Evolutionary conservation across 2,888 invertebrate species (phyloP), one percentile per base, ranked within the genome.

Genomic region (Agrotis clavis): DNA sequence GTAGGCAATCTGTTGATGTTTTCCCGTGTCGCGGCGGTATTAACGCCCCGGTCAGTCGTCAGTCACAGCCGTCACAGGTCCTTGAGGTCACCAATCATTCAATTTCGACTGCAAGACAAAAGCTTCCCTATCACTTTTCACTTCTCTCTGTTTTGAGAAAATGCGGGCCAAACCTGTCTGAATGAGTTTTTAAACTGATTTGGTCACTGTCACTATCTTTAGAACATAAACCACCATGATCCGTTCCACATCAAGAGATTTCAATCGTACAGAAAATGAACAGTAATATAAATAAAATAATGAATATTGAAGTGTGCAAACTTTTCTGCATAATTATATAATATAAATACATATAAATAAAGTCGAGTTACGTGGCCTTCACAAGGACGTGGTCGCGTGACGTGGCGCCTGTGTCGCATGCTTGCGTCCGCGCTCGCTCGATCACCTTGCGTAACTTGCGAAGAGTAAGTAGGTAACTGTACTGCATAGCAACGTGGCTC

Each of bases 371-470:
- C 30, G 65, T 61, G 45, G 57, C 84, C 84, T 59, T 70, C 48
- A 21, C 70, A 71, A 76, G 84, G 84, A 47, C 70, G 66, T 75
- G 84, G 84, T 19, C 65, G 64, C 21, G 30, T 54, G 79, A 71
- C 79, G 64, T 47, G n/a, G 35, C 54, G 21, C 14, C 14, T n/a
- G 47, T 11, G 35, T n/a, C 59, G 67, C 73, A 19, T 47, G 61
- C n/a, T 45, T 41, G 48, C 72, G 65, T 64, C 19, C 50, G 35
- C 75, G 66, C 62, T 41, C n/a, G 35, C 74, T 3, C n/a, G 60
- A 66, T 61, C 64, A 67, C 83, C 78, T 79, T 60, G 80, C 19
- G 21, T 16, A 19, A 21, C 1, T 62, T 65, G 14, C 56, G 48
- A 51, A 48, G 51, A 56, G 5, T 59, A 66, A 56, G 5, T 59